These are phyloP conservation scores for Paguma larvata DNA, from an alignment of 2,797 vertebrate species.

Conservation along the genomic window DNA sequence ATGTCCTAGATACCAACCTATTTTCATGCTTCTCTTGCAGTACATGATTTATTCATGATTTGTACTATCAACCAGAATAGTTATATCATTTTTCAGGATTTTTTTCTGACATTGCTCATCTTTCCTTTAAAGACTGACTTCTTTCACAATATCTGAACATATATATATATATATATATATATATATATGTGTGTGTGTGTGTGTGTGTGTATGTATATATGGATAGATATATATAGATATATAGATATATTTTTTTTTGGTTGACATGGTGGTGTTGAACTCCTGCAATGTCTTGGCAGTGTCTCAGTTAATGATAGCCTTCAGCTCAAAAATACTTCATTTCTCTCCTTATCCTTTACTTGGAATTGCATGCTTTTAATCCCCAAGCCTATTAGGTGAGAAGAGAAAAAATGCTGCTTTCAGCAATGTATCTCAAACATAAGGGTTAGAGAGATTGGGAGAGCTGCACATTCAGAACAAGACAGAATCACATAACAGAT, in stretches of 20 bases:
- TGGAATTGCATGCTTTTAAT: constrained; percentile 44
- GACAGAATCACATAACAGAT: neutral
- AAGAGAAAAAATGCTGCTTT: neutral
- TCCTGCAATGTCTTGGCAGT: constrained; percentile 25
- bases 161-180: too few relatives aligned
- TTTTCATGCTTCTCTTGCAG: constrained; percentile 62
- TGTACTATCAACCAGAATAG: constrained; percentile 51
- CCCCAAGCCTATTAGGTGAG: constrained; percentile 26
- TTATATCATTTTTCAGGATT: constrained; percentile 50
- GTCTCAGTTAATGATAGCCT: constrained; percentile 60
- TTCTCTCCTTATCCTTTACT: constrained; percentile 46
- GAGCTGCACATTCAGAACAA: neutral
- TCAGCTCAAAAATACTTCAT: constrained; percentile 38
- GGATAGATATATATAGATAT: too few relatives aligned
- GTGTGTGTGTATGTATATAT: too few relatives aligned
- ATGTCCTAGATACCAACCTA: constrained; percentile 43
- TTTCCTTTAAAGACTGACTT: constrained; percentile 45
- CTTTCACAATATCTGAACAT: neutral
- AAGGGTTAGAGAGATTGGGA: neutral
- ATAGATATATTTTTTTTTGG: neutral
- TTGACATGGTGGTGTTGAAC: neutral
- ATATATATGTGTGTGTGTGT: too few relatives aligned
- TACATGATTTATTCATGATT: constrained; percentile 68
- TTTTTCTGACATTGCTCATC: constrained; percentile 60
- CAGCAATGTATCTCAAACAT: constrained; percentile 1